Conservation (phyloP, 2,888 invertebrate genomes). For the Erebia ligea region DNA sequence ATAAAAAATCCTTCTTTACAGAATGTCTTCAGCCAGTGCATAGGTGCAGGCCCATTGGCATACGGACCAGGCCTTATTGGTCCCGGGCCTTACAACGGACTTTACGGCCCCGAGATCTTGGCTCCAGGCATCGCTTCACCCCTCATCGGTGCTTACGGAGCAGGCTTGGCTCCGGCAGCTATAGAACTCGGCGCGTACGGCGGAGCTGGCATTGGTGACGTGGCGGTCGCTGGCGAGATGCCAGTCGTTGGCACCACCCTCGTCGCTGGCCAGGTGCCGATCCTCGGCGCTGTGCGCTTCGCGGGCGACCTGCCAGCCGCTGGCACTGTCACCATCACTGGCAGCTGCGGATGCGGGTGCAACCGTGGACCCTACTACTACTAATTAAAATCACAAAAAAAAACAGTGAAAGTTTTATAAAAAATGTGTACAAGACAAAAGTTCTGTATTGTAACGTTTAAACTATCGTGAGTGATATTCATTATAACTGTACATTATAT, state of each 20-base stretch:
- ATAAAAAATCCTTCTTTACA: neutral
- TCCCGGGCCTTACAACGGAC: neutral
- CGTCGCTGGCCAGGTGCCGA: slow-evolving; percentile 51
- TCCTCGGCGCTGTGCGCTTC: slow-evolving; percentile 51
- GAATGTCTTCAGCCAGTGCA: slow-evolving; percentile 27
- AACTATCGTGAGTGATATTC: too few relatives aligned
- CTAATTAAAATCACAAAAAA: neutral
- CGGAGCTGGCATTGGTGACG: slow-evolving; percentile 44
- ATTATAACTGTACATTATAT: too few relatives aligned
- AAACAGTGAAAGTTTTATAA: too few relatives aligned
- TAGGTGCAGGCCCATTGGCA: neutral
- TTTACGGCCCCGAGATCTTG: neutral
- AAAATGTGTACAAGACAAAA: too few relatives aligned
- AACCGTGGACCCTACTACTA: slow-evolving; percentile 15
- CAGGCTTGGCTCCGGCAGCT: neutral
- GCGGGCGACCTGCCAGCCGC: slow-evolving; percentile 50
- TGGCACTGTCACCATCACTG: slow-evolving; percentile 49
- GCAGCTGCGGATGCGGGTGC: slow-evolving; percentile 45
- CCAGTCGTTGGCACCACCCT: slow-evolving; percentile 49
- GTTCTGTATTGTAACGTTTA: too few relatives aligned
- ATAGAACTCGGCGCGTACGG: slow-evolving; percentile 36
- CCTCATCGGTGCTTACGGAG: neutral
- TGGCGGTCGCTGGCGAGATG: slow-evolving; percentile 47
- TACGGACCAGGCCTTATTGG: slow-evolving; percentile 23
- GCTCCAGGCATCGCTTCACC: neutral